Base-by-base conservation (phyloP, 2,113 vertebrate genomes). In the Pachypanchax playfairii region DNA sequence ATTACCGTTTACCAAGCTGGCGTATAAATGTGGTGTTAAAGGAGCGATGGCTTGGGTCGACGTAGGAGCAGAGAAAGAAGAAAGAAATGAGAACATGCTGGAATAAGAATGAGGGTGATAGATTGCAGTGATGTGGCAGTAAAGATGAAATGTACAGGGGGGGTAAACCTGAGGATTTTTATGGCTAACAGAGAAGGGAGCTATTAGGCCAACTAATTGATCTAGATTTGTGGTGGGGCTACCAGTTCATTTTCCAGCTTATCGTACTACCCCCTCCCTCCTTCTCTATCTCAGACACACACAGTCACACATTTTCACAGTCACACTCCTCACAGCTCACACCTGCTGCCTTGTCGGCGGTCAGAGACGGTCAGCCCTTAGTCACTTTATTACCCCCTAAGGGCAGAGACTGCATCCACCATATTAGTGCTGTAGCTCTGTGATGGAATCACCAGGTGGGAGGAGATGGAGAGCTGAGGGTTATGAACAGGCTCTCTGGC, bases 1-100 rank as follows among this genome's bases (percentile, higher is more conserved):
- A 92, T 92, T 91, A 88, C 85, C 76, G 78, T 91, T 92, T 91
- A 91, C 88, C 59, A 79, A 85, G 80, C 84, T 79, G 65, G 53
- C 75, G 78, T 79, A 82, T 86, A 90, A 91, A 89, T 80, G 83
- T 74, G 48, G 53, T 66, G 81, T 68, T 73, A 80, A 82, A 75
- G 77, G 52, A 63, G 58, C 72, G 70, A 64, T 57, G 72, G 52
- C 60, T 72, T 46, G n/a, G 65, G 80, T 49, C 75, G 73, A 71
- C 47, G 43, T 21, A 29, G 29, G 49, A 46, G 43, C 49, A 41
- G 46, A 60, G 60, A 61, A 33, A 26, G 48, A 38, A 28, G 43
- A 36, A 36, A 43, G n/a, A 48, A 39, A 48, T 14, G 46, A 42
- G 26, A 21, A 36, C 42, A 33, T 28, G 46, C 20, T 42, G 53